Evolutionary conservation across 2,797 vertebrate genomes (phyloP), one percentile per base, ranked within the genome.

Genomic region (Furcifer pardalis): DNA sequence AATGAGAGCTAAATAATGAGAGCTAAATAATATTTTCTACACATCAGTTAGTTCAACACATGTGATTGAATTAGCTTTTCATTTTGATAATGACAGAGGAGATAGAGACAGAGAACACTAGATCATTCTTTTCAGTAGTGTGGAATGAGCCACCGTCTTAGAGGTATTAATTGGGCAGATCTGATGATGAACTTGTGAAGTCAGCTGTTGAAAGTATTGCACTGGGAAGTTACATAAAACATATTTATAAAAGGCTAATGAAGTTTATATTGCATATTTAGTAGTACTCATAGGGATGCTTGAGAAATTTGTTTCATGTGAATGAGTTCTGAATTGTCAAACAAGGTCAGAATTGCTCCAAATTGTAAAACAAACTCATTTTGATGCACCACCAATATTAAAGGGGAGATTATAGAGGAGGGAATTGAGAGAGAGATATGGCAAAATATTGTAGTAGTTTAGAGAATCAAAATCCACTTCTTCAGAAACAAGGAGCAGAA

Each of bases 171-270:
- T 74, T 17, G 30, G 72, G n/a, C 42, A 49, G 44, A 49, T 74
- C 72, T 49, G 72, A 74, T 49, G 72, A 74, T 32, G 72, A 74
- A 74, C 42, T 56, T 56, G 52, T n/a, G 72, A 74, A 74, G 42
- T n/a, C 44, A 74, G 72, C 72, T 74, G 44, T n/a, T 30, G 30
- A 74, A 74, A 74, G 44, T 74, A 74, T 30, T 74, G 72, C 49
- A 49, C 44, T 74, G 44, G 49, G 72, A 52, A 74, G 72, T 74
- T 49, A 32, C 17, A 46, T 46, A 52, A 74, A 44, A 2, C 72
- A 49, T 74, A 74, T 74, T 49, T 46, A 74, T 65, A 65, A n/a
- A 30, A 49, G 44, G 72, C 72, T 74, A n/a, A 32, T 5, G 72
- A 42, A 71, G 40, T 71, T 37, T 71, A 71, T 42, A 46, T 73